Percentiles rank a stretch among this genome's conserved stretches.
Conservation (phyloP, 2,888 invertebrate species). For the Junonia oenone region DNA sequence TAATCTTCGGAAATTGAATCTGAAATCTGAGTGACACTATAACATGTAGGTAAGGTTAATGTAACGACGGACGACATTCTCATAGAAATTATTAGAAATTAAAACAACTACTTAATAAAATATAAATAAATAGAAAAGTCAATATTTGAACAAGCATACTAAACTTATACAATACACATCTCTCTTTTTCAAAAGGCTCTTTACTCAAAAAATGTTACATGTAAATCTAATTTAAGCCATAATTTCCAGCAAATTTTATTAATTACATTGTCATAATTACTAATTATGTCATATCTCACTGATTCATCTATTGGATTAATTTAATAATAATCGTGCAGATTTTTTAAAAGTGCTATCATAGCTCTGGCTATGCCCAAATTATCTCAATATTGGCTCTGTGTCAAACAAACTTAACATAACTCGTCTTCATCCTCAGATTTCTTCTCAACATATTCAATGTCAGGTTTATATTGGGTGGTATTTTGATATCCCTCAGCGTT, state of each 20-base stretch:
- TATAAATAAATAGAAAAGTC: too few species aligned
- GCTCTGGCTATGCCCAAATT: neutral
- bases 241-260: neutral
- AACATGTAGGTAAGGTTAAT: too few species aligned
- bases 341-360: neutral
- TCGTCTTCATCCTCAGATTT: constrained; percentile 45
- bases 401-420: constrained; percentile 29
- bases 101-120: too few species aligned
- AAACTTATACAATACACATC: too few species aligned
- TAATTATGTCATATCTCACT: neutral
- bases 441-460: constrained; percentile 27
- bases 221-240: neutral
- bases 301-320: neutral
- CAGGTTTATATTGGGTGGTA: neutral
- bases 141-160: too few species aligned
- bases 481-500: neutral
- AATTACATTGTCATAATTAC: neutral
- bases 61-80: too few species aligned
- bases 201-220: too few species aligned
- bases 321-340: neutral
- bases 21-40: too few species aligned
- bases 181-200: too few species aligned
- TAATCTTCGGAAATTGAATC: too few species aligned
- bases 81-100: too few species aligned
- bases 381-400: neutral